A percentile compares a stretch with the other conserved stretches of the same genome.
Conservation (phyloP, 2,797 vertebrate genomes). For the Perodicticus potto region DNA sequence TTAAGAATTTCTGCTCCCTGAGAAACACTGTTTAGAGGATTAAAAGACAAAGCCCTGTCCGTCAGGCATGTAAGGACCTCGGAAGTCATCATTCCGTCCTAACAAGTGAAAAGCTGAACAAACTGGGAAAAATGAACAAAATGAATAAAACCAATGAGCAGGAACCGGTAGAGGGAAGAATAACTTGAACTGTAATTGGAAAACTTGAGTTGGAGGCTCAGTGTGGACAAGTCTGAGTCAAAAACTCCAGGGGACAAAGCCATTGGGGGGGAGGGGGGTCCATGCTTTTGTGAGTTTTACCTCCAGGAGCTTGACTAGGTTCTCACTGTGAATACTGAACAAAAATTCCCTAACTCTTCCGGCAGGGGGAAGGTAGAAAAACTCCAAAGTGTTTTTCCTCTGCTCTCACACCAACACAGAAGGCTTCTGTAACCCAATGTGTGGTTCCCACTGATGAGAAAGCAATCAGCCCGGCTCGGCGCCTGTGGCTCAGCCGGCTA, state of each 20-base stretch:
- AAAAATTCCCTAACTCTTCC: neutral
- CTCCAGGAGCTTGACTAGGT: neutral
- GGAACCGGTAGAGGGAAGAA: neutral
- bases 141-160: neutral
- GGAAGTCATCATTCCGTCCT: neutral
- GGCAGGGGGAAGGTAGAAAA: neutral
- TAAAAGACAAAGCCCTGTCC: neutral
- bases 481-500: no score
- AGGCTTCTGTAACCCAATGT: neutral
- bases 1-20: constrained; percentile 22
- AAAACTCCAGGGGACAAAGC: neutral
- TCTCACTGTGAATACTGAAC: neutral
- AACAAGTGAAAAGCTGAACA: constrained; percentile 6
- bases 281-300: neutral
- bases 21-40: constrained; percentile 34
- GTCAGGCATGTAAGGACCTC: neutral
- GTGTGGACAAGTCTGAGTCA: neutral
- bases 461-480: neutral
- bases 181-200: neutral
- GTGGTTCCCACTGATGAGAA: neutral
- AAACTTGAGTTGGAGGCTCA: neutral
- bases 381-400: neutral
- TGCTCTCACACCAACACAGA: neutral
- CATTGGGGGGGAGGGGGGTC: no score
- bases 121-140: neutral